A percentile compares a stretch with the other conserved stretches of the same genome.
Conservation (phyloP, 2,797 vertebrate species). For the Urocyon cinereoargenteus region DNA sequence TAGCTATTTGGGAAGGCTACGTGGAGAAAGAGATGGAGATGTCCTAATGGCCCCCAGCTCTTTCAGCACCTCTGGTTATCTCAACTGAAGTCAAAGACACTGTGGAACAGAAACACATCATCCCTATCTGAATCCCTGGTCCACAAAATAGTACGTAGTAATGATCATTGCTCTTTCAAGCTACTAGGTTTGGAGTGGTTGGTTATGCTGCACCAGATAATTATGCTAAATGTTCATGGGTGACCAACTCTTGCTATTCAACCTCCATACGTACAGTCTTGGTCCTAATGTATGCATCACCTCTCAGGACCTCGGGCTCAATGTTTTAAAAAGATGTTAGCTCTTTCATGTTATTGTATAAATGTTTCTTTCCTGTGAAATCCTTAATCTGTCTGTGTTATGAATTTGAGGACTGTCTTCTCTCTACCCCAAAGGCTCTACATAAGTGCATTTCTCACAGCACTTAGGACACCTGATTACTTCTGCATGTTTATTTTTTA, state of each 20-base stretch:
- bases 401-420: not conserved
- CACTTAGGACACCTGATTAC: not conserved
- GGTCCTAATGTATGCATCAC: not conserved
- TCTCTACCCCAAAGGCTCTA: not conserved
- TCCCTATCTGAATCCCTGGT: not conserved
- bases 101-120: not conserved
- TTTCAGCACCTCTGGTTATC: not conserved
- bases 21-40: not conserved
- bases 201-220: not conserved
- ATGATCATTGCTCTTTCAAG: not conserved
- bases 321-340: not conserved
- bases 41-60: not conserved
- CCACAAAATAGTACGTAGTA: not conserved
- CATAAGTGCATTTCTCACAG: rapidly evolving
- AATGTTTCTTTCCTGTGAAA: not conserved
- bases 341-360: not conserved
- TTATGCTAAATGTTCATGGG: not conserved
- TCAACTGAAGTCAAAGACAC: not conserved
- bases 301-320: not conserved
- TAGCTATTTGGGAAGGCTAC: not conserved
- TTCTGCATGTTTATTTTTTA: not conserved
- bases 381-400: not conserved
- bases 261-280: not conserved
- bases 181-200: not conserved
- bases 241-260: not conserved